Percentiles rank a stretch among this genome's conserved stretches.
Conservation (phyloP, 30 jellyfish, hydroid and myxozoan genomes). For the Aurelia sp. region DNA sequence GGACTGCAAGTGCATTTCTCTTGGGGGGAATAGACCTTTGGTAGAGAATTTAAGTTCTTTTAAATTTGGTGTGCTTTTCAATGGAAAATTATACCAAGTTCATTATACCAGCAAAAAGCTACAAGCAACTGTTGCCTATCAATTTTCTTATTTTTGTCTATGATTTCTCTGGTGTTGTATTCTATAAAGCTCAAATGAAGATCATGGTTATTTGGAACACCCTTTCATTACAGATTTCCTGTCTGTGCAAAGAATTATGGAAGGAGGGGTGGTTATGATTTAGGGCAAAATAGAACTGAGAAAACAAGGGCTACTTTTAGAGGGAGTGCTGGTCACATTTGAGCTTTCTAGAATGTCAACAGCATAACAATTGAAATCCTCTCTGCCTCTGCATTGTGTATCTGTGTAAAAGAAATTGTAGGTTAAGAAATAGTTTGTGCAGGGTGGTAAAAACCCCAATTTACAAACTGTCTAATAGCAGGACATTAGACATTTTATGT, state of each 20-base stretch:
- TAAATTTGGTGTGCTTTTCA: background rate
- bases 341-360: conserved; percentile 42
- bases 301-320: too few species aligned
- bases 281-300: too few species aligned
- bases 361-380: background rate
- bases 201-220: background rate
- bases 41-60: too few species aligned
- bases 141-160: conserved; percentile 55
- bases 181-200: conserved; percentile 47
- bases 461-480: background rate
- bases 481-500: background rate
- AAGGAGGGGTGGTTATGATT: too few species aligned
- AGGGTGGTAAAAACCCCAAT: too few species aligned
- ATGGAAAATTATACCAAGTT: background rate
- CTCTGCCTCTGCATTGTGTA: conserved; percentile 65
- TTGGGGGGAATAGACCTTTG: too few species aligned
- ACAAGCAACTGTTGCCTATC: conserved; percentile 36
- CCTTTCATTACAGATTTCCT: too few species aligned
- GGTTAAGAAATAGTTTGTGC: background rate
- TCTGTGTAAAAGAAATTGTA: conserved; percentile 35
- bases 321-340: background rate
- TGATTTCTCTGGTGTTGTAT: conserved; percentile 58
- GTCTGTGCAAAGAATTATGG: too few species aligned
- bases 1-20: too few species aligned
- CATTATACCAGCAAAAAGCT: background rate